Percentiles rank a stretch among this genome's conserved stretches.
These are phyloP conservation scores for Acanthis flammea DNA, from an alignment of 2,797 vertebrate species.

Conservation along the genomic window DNA sequence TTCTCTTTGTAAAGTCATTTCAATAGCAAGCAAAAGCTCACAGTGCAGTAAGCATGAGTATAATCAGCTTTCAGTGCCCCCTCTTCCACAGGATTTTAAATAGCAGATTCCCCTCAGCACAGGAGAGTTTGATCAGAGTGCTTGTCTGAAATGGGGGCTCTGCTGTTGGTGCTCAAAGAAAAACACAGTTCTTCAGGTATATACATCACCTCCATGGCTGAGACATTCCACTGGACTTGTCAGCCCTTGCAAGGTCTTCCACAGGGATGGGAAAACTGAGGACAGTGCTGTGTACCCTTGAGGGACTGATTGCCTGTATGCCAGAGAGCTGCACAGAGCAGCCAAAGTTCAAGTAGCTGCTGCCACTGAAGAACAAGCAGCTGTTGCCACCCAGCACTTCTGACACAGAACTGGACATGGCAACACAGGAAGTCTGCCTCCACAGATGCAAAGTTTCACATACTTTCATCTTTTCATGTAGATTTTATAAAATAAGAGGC, in stretches of 20 bases:
- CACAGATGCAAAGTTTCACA: not conserved
- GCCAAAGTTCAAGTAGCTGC: not conserved
- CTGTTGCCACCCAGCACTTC: not conserved
- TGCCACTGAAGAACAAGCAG: not conserved
- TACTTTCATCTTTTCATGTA: not conserved
- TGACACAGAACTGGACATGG: not conserved
- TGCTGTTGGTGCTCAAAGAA: not conserved
- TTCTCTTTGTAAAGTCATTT: conserved; percentile 15
- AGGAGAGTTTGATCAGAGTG: not conserved
- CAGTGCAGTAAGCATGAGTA: not conserved
- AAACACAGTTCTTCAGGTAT: not conserved
- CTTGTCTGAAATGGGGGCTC: not conserved
- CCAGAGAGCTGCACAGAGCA: not conserved
- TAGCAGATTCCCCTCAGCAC: not conserved
- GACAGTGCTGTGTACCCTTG: not conserved
- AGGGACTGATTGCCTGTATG: not conserved
- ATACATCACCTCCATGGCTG: not conserved
- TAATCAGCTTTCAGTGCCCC: not conserved
- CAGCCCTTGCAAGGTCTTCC: not conserved
- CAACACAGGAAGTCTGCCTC: not conserved
- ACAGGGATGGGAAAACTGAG: not conserved
- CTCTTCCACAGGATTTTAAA: not conserved
- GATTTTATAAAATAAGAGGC: conserved; percentile 13
- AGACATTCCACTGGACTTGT: not conserved
- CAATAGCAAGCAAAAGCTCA: not conserved